A percentile compares a stretch with the other conserved stretches of the same genome.
phyloP scores from a whole-genome alignment of 2,113 vertebrate genomes.

The Protobothrops flavoviridis region DNA sequence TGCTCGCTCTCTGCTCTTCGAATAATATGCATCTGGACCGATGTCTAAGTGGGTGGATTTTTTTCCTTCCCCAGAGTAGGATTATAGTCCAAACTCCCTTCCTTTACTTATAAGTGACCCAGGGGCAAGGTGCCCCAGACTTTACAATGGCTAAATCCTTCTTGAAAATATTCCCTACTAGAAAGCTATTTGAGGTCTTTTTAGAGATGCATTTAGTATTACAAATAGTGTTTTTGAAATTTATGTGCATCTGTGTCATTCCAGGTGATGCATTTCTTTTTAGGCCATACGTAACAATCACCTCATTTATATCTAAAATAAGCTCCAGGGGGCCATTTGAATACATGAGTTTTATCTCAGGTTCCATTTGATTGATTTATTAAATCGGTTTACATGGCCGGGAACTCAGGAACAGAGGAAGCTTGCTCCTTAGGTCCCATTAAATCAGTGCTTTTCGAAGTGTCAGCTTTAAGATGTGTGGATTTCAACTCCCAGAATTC shows the following conservation, averaged over 20 bases:
- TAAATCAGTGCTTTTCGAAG: too few relatives aligned
- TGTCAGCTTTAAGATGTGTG: too few relatives aligned
- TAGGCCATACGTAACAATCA: background rate
- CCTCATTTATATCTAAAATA: background rate
- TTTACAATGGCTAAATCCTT: background rate
- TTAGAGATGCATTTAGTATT: background rate
- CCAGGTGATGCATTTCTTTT: background rate
- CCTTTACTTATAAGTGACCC: background rate
- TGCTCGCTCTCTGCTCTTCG: too few relatives aligned
- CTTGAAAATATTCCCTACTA: background rate
- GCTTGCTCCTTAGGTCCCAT: background rate
- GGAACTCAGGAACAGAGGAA: background rate
- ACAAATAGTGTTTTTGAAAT: background rate
- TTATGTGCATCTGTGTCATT: background rate
- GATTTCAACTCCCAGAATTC: too few relatives aligned
- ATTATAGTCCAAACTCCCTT: too few relatives aligned
- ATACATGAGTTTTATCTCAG: background rate
- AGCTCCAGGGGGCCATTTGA: background rate
- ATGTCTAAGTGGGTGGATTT: too few relatives aligned
- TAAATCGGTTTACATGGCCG: background rate
- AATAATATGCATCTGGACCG: too few relatives aligned
- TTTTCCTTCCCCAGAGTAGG: too few relatives aligned
- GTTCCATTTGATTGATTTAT: background rate
- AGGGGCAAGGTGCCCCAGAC: background rate
- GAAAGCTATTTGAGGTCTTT: background rate